phyloP scores from a whole-genome alignment of 2,113 vertebrate genomes.

The Isurus oxyrinchus region DNA sequence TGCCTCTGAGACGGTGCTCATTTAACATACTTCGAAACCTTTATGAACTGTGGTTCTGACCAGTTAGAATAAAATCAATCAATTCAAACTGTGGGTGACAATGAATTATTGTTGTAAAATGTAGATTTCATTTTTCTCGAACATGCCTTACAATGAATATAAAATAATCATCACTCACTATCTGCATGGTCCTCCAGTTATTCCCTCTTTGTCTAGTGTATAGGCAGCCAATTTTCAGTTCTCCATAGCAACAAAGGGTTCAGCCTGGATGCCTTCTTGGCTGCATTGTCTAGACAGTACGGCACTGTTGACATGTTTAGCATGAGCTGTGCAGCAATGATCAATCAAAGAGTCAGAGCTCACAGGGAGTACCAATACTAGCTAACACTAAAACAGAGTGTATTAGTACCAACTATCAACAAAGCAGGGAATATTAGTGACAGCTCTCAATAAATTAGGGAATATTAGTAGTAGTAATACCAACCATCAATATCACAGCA shows the following conservation, averaged over 20 bases:
- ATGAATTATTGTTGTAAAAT: not conserved
- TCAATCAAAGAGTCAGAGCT: not conserved
- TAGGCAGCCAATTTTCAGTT: not conserved
- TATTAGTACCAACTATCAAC: not conserved
- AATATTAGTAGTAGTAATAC: not conserved
- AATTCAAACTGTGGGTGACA: not conserved
- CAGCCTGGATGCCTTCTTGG: not conserved
- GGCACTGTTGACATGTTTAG: not conserved
- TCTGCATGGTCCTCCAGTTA: not conserved
- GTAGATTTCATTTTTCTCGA: not conserved
- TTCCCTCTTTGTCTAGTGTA: not conserved
- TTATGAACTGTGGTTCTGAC: not conserved
- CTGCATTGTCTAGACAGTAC: constrained; percentile 8
- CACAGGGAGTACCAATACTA: not conserved
- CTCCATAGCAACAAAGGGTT: not conserved
- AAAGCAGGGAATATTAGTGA: not conserved
- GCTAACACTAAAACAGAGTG: not conserved
- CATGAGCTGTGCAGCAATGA: not conserved
- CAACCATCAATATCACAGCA: not conserved
- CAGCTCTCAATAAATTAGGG: not conserved
- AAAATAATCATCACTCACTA: not conserved
- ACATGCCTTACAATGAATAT: not conserved
- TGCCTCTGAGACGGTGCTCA: not conserved
- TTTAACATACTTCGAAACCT: not conserved
- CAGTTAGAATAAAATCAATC: not conserved